phyloP scores from a whole-genome alignment of 2,113 vertebrate genomes.

The Pterocles gutturalis region DNA sequence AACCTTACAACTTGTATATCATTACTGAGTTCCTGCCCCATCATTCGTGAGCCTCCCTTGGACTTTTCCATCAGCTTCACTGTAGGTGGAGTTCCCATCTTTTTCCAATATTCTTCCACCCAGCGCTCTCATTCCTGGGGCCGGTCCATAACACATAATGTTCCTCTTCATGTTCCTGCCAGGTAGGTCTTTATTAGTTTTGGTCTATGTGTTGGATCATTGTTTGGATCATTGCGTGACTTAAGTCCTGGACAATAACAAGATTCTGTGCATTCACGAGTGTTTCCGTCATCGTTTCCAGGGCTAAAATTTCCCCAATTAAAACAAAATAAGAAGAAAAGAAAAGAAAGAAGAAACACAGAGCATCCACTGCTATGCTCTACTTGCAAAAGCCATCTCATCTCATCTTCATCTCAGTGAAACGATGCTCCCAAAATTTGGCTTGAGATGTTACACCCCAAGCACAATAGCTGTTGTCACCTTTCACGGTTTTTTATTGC shows the following conservation, averaged over 20 bases:
- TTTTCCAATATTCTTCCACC: constrained; percentile 51
- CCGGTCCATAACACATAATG: not conserved
- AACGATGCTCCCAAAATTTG: not conserved
- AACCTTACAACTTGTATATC: constrained; percentile 8
- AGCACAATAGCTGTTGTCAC: not conserved
- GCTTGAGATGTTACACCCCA: not conserved
- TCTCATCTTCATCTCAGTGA: not conserved
- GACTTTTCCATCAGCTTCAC: constrained; percentile 12
- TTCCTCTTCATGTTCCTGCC: constrained; percentile 20
- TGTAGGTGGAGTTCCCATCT: constrained; percentile 18
- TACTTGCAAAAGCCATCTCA: not conserved
- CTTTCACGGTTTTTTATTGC: not conserved
- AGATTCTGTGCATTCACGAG: not conserved
- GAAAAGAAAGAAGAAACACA: not conserved
- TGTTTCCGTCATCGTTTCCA: constrained; percentile 8
- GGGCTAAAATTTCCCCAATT: not conserved
- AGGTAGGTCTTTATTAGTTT: constrained; percentile 64
- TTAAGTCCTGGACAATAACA: constrained; percentile 1
- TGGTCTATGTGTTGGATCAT: not conserved
- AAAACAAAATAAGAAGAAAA: not conserved
- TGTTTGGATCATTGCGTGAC: not conserved
- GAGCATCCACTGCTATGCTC: not conserved
- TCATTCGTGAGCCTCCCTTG: constrained; percentile 1
- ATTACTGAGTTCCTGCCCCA: constrained; percentile 6
- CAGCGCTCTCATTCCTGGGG: not conserved